phyloP scores from a whole-genome alignment of 2,888 invertebrate genomes.

The Rhopalosiphum nymphaeae region DNA sequence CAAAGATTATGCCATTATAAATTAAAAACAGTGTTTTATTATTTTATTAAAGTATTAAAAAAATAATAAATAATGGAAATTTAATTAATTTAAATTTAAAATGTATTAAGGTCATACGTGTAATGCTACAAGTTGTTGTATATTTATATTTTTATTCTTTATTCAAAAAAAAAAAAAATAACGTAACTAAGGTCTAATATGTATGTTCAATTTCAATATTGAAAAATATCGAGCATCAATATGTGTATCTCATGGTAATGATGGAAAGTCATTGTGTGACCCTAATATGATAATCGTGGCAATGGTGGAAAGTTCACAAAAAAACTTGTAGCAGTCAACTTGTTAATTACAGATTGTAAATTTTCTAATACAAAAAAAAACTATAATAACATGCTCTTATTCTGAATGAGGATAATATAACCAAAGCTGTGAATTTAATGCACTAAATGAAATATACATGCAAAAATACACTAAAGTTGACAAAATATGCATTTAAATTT shows the following conservation, averaged over 20 bases:
- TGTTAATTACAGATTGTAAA: neutral
- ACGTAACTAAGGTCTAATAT: neutral
- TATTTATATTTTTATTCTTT: neutral
- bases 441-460: too few relatives aligned
- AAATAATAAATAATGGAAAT: neutral
- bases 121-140: neutral
- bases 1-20: neutral
- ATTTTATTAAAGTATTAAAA: neutral
- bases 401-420: too few relatives aligned
- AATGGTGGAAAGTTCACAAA: conserved; percentile 16
- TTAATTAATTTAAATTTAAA: neutral
- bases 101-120: neutral
- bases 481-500: too few relatives aligned
- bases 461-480: too few relatives aligned
- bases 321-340: neutral
- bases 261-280: neutral
- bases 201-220: neutral
- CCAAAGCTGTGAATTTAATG: too few relatives aligned
- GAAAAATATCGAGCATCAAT: conserved; percentile 16
- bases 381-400: too few relatives aligned
- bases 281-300: conserved; percentile 4
- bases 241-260: conserved; percentile 10
- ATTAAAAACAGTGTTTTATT: neutral
- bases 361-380: too few relatives aligned
- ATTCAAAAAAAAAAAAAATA: neutral